Evolutionary conservation across 1,140 invertebrate genomes (phyloP), one percentile per base, ranked within the genome.

Genomic region (Polypedilum vanderplanki): DNA sequence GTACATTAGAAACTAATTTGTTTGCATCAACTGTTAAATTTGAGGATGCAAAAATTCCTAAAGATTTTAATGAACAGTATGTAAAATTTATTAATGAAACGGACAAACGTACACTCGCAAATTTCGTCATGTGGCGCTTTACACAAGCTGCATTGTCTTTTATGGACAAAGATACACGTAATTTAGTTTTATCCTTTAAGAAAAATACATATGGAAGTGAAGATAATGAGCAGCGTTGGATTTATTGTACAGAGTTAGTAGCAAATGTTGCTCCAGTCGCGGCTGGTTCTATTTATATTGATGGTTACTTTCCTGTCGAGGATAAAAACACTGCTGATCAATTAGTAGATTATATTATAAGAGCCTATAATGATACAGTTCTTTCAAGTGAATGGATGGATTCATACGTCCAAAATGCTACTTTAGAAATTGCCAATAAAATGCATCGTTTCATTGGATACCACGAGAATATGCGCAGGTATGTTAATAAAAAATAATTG

Each of bases 311-410:
- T 15, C 10, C 18, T 1, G 20, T 15, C 1, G 18, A 33, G 3
- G 70, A 41, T 74, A 41, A 57, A 9, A 41, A 74, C 1, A 40
- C 20, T 18, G 40, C 41, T 17, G 17, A 33, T n/a, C 3, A 74
- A 41, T 8, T 74, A 8, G 40, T 74, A 17, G n/a, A 41, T 8
- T 18, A 40, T 4, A 91, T 97, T 76, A 89, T 91, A 81, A 83
- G 87, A 15, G 87, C 92, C 0, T 93, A 97, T 79, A 86, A 90
- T 18, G 85, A 89, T 20, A 81, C 93, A 8, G 86, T 97, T 0
- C 82, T 86, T 1, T 83, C 85, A 75, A 86, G 90, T 0, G 86
- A 87, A 46, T 97, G 95, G 95, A 94, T 98, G 91, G 94, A 97
- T 81, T 80, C 85, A 12, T 79, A 85, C 74, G 96, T 95, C 0